These are phyloP conservation scores for Tachycineta bicolor DNA, from an alignment of 2,113 vertebrate species.

Conservation along the genomic window DNA sequence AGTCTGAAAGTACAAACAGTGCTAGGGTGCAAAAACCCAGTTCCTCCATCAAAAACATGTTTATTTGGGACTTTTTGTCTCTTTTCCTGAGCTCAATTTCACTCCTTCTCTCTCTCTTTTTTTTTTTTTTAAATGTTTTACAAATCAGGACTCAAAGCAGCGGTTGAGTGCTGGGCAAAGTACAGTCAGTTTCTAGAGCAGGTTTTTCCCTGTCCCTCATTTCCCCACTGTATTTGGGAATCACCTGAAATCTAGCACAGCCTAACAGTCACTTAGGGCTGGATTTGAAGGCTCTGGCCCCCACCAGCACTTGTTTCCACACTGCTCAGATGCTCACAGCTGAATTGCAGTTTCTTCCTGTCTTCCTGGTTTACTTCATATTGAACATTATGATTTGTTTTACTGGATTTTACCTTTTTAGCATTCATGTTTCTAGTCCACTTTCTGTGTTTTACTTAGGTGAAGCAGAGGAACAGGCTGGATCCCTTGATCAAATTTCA, in stretches of 20 bases:
- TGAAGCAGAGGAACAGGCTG: not conserved
- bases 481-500: not conserved
- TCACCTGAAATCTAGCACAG: not conserved
- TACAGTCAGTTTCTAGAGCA: not conserved
- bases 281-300: not conserved
- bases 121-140: not conserved
- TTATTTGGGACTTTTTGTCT: not conserved
- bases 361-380: not conserved
- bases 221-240: not conserved
- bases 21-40: not conserved
- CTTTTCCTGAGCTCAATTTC: not conserved
- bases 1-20: not conserved
- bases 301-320: not conserved
- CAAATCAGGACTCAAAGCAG: not conserved
- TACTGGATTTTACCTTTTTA: not conserved
- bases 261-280: not conserved
- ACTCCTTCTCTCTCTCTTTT: accelerated
- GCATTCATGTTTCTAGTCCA: not conserved
- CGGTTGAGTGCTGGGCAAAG: not conserved
- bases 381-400: not conserved
- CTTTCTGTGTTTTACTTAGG: not conserved
- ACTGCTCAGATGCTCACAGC: not conserved
- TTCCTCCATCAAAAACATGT: not conserved
- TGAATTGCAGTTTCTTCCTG: not conserved
- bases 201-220: not conserved